These are phyloP conservation scores for Tachuris rubrigastra DNA, from an alignment of 2,113 vertebrate species.

Conservation along the genomic window DNA sequence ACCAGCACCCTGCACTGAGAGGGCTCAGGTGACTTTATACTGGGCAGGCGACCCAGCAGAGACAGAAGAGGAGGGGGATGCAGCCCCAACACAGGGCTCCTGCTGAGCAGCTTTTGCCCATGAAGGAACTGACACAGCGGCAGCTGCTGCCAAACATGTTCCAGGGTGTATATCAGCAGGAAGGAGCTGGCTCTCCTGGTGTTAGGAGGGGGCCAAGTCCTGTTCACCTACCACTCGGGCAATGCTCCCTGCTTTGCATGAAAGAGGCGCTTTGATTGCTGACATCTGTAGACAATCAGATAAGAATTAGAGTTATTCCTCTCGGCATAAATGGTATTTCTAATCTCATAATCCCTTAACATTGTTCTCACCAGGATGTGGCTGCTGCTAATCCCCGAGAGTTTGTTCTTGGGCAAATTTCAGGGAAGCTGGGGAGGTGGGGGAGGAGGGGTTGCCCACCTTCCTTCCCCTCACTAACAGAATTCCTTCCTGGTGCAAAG, in stretches of 20 bases:
- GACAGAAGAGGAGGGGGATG: not conserved
- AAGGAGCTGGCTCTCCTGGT: not conserved
- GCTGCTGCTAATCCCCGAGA: constrained; percentile 21
- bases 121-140: rapidly evolving
- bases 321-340: constrained; percentile 49
- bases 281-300: constrained; percentile 63
- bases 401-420: constrained; percentile 22
- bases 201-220: not conserved
- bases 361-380: constrained; percentile 51
- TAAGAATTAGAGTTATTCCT: constrained; percentile 54
- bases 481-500: not conserved
- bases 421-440: not conserved
- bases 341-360: constrained; percentile 68
- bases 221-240: not conserved
- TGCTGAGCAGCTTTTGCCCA: not conserved
- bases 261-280: constrained; percentile 33
- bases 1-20: not conserved
- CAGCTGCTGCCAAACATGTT: not conserved
- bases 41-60: not conserved
- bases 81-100: not conserved
- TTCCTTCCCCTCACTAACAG: not conserved
- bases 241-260: not conserved
- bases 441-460: not conserved
- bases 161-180: rapidly evolving
- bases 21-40: not conserved